Conservation (phyloP, 2,888 invertebrate species). For the Phalangium opilio region DNA sequence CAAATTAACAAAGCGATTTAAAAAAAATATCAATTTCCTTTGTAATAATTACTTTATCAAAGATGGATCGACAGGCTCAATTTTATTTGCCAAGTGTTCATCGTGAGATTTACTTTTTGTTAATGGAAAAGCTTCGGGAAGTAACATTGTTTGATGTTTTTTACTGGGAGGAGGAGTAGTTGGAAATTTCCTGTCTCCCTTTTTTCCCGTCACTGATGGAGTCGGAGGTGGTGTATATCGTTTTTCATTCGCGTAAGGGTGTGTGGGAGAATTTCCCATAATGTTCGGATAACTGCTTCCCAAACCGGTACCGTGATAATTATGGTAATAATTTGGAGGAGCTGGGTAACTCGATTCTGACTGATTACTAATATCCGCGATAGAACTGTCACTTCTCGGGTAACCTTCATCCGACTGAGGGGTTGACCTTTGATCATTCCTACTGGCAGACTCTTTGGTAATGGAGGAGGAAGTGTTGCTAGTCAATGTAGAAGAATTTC, state of each 20-base stretch:
- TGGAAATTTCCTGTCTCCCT: slow-evolving; percentile 44
- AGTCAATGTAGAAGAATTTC: too few species aligned
- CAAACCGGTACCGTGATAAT: slow-evolving; percentile 31
- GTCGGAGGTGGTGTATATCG: slow-evolving; percentile 39
- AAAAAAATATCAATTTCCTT: too few species aligned
- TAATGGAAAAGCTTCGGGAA: slow-evolving; percentile 46
- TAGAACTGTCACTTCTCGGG: slow-evolving; percentile 28
- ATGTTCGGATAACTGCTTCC: slow-evolving; percentile 1
- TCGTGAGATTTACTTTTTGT: slow-evolving; percentile 84
- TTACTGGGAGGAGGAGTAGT: slow-evolving; percentile 66
- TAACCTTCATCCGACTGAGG: slow-evolving; percentile 27
- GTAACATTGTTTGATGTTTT: slow-evolving; percentile 46
- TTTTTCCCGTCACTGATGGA: slow-evolving; percentile 35
- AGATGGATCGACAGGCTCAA: slow-evolving; percentile 34
- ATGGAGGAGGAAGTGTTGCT: too few species aligned
- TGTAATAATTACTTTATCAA: slow-evolving; percentile 2
- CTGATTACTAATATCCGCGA: slow-evolving; percentile 25
- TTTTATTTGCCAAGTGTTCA: slow-evolving; percentile 57
- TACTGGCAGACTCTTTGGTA: not conserved
- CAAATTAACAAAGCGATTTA: too few species aligned
- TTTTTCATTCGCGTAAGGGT: slow-evolving; percentile 25
- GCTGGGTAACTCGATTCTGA: slow-evolving; percentile 21
- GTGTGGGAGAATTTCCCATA: slow-evolving; percentile 21
- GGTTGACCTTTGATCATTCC: not conserved
- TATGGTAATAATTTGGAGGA: slow-evolving; percentile 9